Percentiles rank a stretch among this genome's conserved stretches.
phyloP scores from a whole-genome alignment of 1,140 invertebrate genomes.

The Euura lappo region DNA sequence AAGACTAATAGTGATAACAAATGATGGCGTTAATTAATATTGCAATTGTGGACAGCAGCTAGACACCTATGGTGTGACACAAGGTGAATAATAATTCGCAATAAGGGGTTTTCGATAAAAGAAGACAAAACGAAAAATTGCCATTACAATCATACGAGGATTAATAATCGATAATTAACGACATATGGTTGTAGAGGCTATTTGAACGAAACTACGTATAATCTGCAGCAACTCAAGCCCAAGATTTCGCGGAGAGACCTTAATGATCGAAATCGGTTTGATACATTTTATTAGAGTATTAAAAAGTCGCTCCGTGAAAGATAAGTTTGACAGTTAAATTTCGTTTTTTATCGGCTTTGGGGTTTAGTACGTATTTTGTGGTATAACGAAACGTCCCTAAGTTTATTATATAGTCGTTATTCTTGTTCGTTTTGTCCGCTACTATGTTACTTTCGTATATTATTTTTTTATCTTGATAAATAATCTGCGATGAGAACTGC shows the following conservation, averaged over 20 bases:
- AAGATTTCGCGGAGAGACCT: not conserved
- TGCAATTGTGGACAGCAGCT: no score
- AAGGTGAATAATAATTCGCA: no score
- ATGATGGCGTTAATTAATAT: no score
- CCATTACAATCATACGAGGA: no score
- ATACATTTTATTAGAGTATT: not conserved
- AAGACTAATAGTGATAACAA: no score
- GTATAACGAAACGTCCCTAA: no score
- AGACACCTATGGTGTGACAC: no score
- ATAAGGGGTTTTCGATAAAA: no score
- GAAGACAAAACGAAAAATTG: no score
- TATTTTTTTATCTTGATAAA: not conserved
- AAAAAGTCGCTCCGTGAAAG: not conserved
- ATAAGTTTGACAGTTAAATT: slow-evolving; percentile 4
- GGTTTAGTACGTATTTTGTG: not conserved
- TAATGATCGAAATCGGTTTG: not conserved
- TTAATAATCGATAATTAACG: no score
- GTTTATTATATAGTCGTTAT: no score
- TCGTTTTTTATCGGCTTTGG: not conserved
- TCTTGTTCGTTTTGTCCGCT: not conserved
- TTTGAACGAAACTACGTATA: not conserved
- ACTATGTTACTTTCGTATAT: not conserved
- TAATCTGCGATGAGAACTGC: not conserved
- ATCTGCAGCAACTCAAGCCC: slow-evolving; percentile 2
- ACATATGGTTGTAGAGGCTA: no score